Evolutionary conservation across 1,140 invertebrate genomes (phyloP), one percentile per base, ranked within the genome.

Genomic region (Drosophila carrolli): DNA sequence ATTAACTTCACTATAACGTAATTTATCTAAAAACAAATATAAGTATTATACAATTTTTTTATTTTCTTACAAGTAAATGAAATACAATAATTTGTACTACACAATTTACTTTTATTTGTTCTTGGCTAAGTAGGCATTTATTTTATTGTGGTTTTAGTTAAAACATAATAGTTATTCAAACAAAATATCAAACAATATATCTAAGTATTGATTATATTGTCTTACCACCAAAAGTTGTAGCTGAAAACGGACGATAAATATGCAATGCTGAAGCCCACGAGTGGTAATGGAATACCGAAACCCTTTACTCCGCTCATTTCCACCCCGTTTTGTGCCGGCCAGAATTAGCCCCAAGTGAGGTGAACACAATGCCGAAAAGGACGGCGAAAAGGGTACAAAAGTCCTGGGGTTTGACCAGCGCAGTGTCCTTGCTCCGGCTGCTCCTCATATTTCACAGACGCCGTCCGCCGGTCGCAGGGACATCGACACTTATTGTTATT

Each of bases 401-500:
- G 32, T 43, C 14, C 38, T 10, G 32, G 23, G 65, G 67, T 51
- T 70, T 71, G 65, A 41, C 65, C 66, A 41, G 35, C 16, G 7
- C 29, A 27, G 65, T 58, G 65, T 71, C 51, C 65, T 57, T 62
- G 65, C 51, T 62, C 48, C 60, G 37, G 56, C 67, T 59, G 74
- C 66, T 57, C 35, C 84, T 88, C 83, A 88, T 88, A 88, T 88
- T 88, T 88, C 83, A 71, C 68, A 88, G 86, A 88, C 79, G 75
- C 74, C 73, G 70, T 50, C 47, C 47, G 70, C 56, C 40, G 61
- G 46, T 41, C 29, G 65, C 59, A 63, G 65, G 75, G 82, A 88
- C 84, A 73, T 74, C 75, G 83, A 88, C 83, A 88, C 83, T 88
- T 88, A 88, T 88, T 88, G 83, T 88, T 88, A 88, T 88, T 88